Evolutionary conservation across 2,888 invertebrate species (phyloP).

Genomic region (Sminthurinus aureus): DNA sequence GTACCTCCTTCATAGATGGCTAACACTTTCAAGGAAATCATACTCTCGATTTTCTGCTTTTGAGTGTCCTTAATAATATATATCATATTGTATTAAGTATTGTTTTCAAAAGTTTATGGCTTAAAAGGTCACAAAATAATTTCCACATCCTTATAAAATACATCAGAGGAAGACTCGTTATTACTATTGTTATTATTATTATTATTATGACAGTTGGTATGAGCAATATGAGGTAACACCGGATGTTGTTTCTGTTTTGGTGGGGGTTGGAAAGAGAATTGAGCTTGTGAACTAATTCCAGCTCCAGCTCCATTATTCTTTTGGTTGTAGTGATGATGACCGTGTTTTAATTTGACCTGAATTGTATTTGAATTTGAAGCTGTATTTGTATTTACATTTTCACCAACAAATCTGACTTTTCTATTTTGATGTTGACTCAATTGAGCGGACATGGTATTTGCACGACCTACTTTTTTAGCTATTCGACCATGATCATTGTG

Average conservation of each 20-base stretch:
- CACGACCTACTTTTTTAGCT: slow-evolving; percentile 42
- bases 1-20: too few relatives aligned
- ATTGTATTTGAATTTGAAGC: background rate
- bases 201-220: slow-evolving; percentile 29
- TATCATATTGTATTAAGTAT: too few relatives aligned
- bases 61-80: too few relatives aligned
- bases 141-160: slow-evolving; percentile 49
- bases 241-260: slow-evolving; percentile 58
- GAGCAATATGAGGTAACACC: slow-evolving; percentile 46
- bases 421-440: slow-evolving; percentile 28
- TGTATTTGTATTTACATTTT: background rate
- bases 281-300: slow-evolving; percentile 38
- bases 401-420: slow-evolving; percentile 39
- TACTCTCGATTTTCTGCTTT: too few relatives aligned
- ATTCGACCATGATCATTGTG: background rate
- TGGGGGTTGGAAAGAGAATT: slow-evolving; percentile 53
- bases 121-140: slow-evolving; percentile 42
- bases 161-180: slow-evolving; percentile 23
- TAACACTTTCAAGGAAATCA: too few relatives aligned
- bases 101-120: too few relatives aligned
- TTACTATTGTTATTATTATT: slow-evolving; percentile 5
- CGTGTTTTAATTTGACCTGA: slow-evolving; percentile 43
- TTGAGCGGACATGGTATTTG: slow-evolving; percentile 41
- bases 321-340: slow-evolving; percentile 20
- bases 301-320: too few relatives aligned